Percentiles rank a stretch among this genome's conserved stretches.
Conservation (phyloP, 2,888 invertebrate species). For the Masnerella sp. region DNA sequence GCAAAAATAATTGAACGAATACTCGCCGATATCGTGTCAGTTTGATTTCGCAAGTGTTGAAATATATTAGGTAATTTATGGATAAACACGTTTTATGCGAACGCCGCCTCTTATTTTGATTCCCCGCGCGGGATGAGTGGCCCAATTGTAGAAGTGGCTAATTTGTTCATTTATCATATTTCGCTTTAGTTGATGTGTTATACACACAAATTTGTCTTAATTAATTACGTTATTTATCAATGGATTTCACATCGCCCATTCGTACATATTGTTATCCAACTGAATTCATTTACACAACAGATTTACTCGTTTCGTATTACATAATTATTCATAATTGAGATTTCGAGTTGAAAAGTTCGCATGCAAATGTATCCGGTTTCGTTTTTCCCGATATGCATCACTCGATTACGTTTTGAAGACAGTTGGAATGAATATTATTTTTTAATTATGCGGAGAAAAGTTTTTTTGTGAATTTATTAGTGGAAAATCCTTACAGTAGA, state of each 20-base stretch:
- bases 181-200: slow-evolving; percentile 30
- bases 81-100: slow-evolving; percentile 46
- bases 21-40: slow-evolving; percentile 17
- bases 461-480: no score
- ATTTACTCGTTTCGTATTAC: slow-evolving; percentile 21
- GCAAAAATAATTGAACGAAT: slow-evolving; percentile 60
- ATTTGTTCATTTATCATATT: slow-evolving; percentile 50
- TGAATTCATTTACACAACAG: slow-evolving; percentile 13
- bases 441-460: no score
- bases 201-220: slow-evolving; percentile 33
- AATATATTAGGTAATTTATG: slow-evolving; percentile 55
- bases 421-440: no score
- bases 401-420: no score
- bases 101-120: slow-evolving; percentile 39
- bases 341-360: neutral
- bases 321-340: slow-evolving; percentile 11
- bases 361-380: neutral
- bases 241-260: slow-evolving; percentile 20
- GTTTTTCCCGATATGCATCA: no score
- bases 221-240: slow-evolving; percentile 44
- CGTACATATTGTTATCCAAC: slow-evolving; percentile 30
- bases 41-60: slow-evolving; percentile 41
- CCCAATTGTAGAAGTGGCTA: slow-evolving; percentile 19
- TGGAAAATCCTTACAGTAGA: no score
- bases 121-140: slow-evolving; percentile 20